These are phyloP conservation scores for Brachyhypopomus occidentalis DNA, from an alignment of 2,113 vertebrate species.

Conservation along the genomic window DNA sequence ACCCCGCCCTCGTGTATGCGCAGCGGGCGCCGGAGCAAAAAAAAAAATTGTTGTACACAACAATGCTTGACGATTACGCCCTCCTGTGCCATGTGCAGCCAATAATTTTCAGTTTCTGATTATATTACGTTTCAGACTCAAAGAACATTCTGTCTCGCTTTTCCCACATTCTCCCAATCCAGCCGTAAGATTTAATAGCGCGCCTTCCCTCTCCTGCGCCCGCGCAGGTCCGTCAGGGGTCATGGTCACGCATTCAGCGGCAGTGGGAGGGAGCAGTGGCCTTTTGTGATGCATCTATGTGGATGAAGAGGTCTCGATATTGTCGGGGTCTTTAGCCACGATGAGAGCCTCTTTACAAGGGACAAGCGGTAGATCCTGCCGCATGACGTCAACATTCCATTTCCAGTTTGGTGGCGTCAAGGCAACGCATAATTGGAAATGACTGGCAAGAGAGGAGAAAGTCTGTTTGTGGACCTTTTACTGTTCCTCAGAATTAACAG, in stretches of 20 bases:
- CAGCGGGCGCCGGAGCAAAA: slow-evolving; percentile 8
- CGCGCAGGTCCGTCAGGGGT: slow-evolving; percentile 6
- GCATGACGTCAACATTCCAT: slow-evolving; percentile 45
- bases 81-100: too few species aligned
- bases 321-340: slow-evolving; percentile 19
- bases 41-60: not conserved
- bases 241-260: not conserved
- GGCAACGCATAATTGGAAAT: slow-evolving; percentile 38
- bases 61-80: too few species aligned
- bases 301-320: slow-evolving; percentile 22
- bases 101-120: too few species aligned
- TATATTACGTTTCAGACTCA: too few species aligned
- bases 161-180: not conserved
- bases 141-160: too few species aligned
- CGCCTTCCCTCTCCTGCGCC: not conserved
- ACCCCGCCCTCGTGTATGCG: slow-evolving; percentile 40
- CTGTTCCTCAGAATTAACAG: not conserved
- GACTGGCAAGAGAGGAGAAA: not conserved
- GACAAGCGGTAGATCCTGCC: slow-evolving; percentile 3
- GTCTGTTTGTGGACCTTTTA: not conserved
- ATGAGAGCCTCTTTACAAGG: slow-evolving; percentile 34
- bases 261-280: not conserved
- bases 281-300: slow-evolving; percentile 33
- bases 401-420: slow-evolving; percentile 33
- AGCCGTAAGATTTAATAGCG: slow-evolving; percentile 40